Conservation (phyloP, 2,797 vertebrate genomes). For the Phylloscopus collybita region DNA sequence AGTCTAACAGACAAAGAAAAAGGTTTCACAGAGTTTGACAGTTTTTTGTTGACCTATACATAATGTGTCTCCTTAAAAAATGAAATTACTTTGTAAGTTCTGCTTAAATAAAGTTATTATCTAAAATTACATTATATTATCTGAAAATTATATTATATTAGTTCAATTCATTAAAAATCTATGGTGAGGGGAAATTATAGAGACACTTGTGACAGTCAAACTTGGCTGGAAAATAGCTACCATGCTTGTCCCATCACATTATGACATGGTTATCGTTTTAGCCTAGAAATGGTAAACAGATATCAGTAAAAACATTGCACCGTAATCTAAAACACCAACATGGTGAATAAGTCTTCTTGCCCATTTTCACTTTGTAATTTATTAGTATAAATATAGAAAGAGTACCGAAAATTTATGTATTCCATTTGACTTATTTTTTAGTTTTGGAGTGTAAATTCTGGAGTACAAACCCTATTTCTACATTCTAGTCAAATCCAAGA, state of each 20-base stretch:
- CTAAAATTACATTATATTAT: neutral
- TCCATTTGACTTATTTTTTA: neutral
- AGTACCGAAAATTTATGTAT: neutral
- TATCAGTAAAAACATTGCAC: neutral
- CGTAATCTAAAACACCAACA: neutral
- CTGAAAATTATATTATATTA: neutral
- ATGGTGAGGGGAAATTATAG: neutral
- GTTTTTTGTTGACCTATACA: slow-evolving; percentile 48
- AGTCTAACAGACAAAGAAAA: slow-evolving; percentile 51
- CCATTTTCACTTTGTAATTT: neutral
- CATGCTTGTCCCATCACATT: neutral
- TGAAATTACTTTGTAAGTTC: neutral
- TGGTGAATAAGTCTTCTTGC: neutral
- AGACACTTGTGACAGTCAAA: neutral
- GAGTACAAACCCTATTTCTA: neutral
- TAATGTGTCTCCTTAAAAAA: slow-evolving; percentile 2
- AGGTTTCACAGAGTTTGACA: slow-evolving; percentile 42
- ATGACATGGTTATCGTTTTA: neutral
- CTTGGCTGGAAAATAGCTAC: neutral
- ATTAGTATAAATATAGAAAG: neutral
- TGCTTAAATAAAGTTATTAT: neutral
- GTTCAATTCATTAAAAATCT: neutral
- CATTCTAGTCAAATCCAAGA: neutral
- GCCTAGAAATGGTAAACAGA: neutral
- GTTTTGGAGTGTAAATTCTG: neutral